Evolutionary conservation across 2,888 invertebrate genomes (phyloP), one percentile per base, ranked within the genome.

Genomic region (Cryptosula pallasiana): DNA sequence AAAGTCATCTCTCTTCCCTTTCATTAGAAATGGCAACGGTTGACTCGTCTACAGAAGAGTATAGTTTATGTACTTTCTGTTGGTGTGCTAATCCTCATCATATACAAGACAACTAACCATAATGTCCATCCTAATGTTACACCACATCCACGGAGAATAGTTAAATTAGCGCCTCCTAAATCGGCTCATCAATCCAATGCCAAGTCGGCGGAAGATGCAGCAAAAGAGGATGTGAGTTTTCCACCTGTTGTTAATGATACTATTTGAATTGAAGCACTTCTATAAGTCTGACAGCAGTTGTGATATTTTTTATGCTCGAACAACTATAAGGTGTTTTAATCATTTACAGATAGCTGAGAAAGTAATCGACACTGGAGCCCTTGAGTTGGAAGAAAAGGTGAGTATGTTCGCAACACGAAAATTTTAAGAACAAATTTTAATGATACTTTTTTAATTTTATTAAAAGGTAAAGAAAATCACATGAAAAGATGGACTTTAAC

Each of bases 41-140:
- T 70, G 70, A 54, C 70, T 70, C 70, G 70, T 5, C 45, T 70
- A 16, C 70, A 70, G 45, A 70, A 70, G 45, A 70, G 45, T 36
- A 35, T 70, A 9, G 70, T 29, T 3, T 70, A 70, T 54, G n/a
- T 70, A 27, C 2, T 70, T 5, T 23, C 29, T 36, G 27, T 45
- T 29, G 23, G 36, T 3, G 36, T 70, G 27, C 3, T 70, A 27
- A 25, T 70, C 5, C 16, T 70, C 3, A 2, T 70, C 3, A 5
- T 70, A 23, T 70, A 70, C 36, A 54, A 25, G 23, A 54, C 70
- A 9, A 36, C 45, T 23, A 9, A 29, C 9, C 70, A 70, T 23
- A 45, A 32, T 5, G 55, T 23, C 5, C n/a, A 54, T 70, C 45
- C 32, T 13, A 54, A n/a, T 32, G 32, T n/a, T n/a, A 25, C 63